Evolutionary conservation across 2,888 invertebrate species (phyloP), one percentile per base, ranked within the genome.

Genomic region (Lasioglossum zephyrum): DNA sequence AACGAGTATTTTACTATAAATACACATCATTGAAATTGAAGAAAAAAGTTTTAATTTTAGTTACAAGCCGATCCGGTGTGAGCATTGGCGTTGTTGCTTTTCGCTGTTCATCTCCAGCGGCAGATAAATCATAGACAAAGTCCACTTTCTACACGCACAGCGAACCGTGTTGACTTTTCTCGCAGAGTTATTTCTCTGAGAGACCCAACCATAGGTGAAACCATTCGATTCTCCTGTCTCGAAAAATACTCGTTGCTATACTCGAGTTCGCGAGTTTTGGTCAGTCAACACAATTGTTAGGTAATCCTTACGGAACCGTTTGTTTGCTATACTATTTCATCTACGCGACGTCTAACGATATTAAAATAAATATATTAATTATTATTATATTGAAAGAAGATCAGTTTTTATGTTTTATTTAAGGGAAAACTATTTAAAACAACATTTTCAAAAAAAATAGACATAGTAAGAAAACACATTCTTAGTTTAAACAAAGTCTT

Each of bases 121-220:
- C 63, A 63, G 63, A 63, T 63, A 63, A 63, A 63, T 63, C 63
- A 18, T 63, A 63, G 63, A 63, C 31, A 63, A 44, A 16, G 63
- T 36, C 18, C 63, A 31, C 63, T 63, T 31, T 18, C 63, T 36
- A 31, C 63, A 63, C 63, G 63, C 49, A 73, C 18, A 26, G 63
- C 31, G 63, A 16, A 31, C 6, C 63, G 63, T 63, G 63, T 63
- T 63, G 63, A 63, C 63, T 63, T 63, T 63, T 18, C 63, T 31
- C 63, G 63, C 31, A 26, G 63, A 63, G 63, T 63, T 63, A 63
- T 63, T 31, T 63, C 63, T 18, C 31, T 36, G 63, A 31, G 63
- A 63, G 8, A 63, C 16, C 63, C 31, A 31, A 31, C 63, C 63
- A 18, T 63, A 75, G 75, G 75, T 44, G 36, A 44, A 31, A 63